Evolutionary conservation across 1,140 invertebrate genomes (phyloP), one percentile per base, ranked within the genome.

Genomic region (Thaumatotibia leucotreta): DNA sequence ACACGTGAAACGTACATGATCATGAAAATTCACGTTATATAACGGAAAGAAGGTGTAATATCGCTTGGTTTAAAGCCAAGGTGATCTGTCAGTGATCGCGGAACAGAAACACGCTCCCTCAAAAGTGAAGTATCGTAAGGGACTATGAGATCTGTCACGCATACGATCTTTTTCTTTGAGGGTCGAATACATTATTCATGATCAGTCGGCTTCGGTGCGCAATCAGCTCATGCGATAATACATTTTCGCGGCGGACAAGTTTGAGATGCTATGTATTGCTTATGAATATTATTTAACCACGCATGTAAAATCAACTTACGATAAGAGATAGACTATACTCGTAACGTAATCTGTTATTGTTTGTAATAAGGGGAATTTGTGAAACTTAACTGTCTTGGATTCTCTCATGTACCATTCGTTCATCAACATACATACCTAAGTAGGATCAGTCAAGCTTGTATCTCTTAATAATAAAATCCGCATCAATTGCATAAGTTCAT

Each of bases 161-260:
- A 45, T 45, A 45, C 17, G 39, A 45, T 17, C 3, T 8, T 45
- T 8, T 20, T 17, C 17, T 2, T 2, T 17, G 9, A 45, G 1
- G 39, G 35, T 39, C 2, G 35, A 29, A 58, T 58, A 58, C 52
- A 58, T 58, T 58, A 58, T 58, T 58, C 52, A 58, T 58, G 52
- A 58, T 58, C 52, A 29, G 27, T 58, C 23, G n/a, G 52, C 52
- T 58, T 58, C 52, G 24, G 11, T 11, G 24, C 52, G 52, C 52
- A 58, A 58, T 58, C 52, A 58, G 24, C 52, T 58, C 27, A 58
- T 58, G 52, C 24, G 52, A 58, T 58, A 58, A 58, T 58, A 58
- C 52, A 58, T 58, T 58, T 58, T 58, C 52, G 52, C 24, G 23
- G 4, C n/a, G 24, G 52, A 58, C 27, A 58, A 31, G 24, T 58